Evolutionary conservation across 2,113 vertebrate genomes (phyloP).

Genomic region (Takifugu bimaculatus): DNA sequence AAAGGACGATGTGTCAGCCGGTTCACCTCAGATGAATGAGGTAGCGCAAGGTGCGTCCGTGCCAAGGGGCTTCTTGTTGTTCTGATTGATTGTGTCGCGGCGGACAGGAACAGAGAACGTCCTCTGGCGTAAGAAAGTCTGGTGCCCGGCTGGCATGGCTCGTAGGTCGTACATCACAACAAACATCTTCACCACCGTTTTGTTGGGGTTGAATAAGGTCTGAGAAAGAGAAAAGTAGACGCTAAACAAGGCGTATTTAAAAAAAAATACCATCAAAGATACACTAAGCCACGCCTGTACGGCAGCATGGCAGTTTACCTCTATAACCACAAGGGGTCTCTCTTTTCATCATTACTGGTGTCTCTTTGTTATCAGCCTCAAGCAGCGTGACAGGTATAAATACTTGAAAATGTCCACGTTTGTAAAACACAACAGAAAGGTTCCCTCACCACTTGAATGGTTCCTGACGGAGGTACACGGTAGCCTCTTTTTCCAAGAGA

Average conservation of each 20-base stretch:
- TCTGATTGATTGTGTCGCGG: slow-evolving; percentile 82
- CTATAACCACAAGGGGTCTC: too few relatives aligned
- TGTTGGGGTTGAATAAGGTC: slow-evolving; percentile 99
- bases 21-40: slow-evolving; percentile 96
- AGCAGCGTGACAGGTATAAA: too few relatives aligned
- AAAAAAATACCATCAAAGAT: too few relatives aligned
- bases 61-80: slow-evolving; percentile 79
- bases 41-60: slow-evolving; percentile 94
- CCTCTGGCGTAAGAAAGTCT: slow-evolving; percentile 98
- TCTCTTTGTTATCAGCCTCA: too few relatives aligned
- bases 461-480: too few relatives aligned
- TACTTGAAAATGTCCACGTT: too few relatives aligned
- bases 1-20: neutral
- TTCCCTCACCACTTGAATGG: too few relatives aligned
- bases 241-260: neutral
- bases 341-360: too few relatives aligned
- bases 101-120: slow-evolving; percentile 97
- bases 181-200: slow-evolving; percentile 99
- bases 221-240: slow-evolving; percentile 41
- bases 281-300: too few relatives aligned
- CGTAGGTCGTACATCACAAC: slow-evolving; percentile 97
- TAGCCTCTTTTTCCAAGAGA: too few relatives aligned
- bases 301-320: too few relatives aligned
- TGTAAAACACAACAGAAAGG: too few relatives aligned
- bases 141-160: slow-evolving; percentile 96